Evolutionary conservation across 2,113 vertebrate genomes (phyloP).

Genomic region (Vulpes lagopus): DNA sequence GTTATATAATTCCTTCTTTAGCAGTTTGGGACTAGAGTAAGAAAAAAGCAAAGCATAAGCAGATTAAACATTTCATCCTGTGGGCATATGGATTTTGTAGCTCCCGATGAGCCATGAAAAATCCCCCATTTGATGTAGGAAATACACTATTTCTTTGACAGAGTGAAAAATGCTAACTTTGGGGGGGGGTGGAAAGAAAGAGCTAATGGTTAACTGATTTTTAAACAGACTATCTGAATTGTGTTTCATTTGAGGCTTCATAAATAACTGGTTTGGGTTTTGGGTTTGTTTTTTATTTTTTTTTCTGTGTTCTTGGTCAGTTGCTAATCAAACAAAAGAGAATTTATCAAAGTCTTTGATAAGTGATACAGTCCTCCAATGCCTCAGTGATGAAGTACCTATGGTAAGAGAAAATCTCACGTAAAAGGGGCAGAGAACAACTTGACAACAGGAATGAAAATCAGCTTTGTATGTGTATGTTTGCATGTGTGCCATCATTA

Average conservation of each 20-base stretch:
- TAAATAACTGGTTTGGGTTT: neutral
- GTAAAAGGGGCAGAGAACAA: neutral
- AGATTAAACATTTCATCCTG: neutral
- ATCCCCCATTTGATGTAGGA: neutral
- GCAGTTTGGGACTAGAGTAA: neutral
- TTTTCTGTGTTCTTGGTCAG: slow-evolving; percentile 10
- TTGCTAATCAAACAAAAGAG: slow-evolving; percentile 20
- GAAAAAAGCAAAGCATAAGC: neutral
- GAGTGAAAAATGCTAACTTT: neutral
- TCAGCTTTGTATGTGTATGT: neutral
- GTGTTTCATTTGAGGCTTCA: neutral
- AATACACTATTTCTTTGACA: neutral
- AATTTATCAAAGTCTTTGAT: neutral
- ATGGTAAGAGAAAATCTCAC: neutral
- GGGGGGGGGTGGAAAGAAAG: neutral
- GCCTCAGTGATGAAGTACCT: neutral
- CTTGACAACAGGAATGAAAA: neutral
- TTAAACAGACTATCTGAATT: neutral
- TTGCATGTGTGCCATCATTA: neutral
- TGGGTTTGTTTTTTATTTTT: neutral
- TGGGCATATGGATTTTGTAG: neutral
- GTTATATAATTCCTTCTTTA: neutral
- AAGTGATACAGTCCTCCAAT: neutral
- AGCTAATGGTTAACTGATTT: neutral
- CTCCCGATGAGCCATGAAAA: neutral